Base-by-base conservation (phyloP, 2,888 invertebrate genomes). In the Deroplatys truncata region DNA sequence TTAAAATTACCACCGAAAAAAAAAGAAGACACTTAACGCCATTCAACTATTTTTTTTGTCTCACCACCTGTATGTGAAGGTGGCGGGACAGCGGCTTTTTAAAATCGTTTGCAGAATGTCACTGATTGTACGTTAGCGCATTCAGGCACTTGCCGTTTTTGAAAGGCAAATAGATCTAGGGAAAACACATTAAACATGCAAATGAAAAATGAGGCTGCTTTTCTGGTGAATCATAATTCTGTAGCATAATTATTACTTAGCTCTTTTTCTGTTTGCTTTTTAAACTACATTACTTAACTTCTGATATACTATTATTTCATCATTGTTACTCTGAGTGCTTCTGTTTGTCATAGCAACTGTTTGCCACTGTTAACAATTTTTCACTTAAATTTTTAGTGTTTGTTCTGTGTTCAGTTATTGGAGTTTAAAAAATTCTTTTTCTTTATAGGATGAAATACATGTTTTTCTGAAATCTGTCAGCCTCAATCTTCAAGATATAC, bases 401-500 rank as follows among this genome's bases (percentile, higher is more conserved):
- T n/a, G 0, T 20, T 72, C 20, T 72, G 5, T 72, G 20, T 4
- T 72, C 20, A 20, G 20, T 72, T 72, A 15, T 7, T 25, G 25
- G 16, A 7, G 25, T 9, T 72, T 25, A 35, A 20, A 31, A 35
- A 7, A 0, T 10, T 20, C 7, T 31, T 85, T 82, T 29, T 20
- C 0, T 86, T 72, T 29, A 31, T 43, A 87, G 87, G 87, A 87
- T 83, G 87, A 87, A 82, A 28, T 87, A 87, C 16, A 25, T 35
- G 35, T 28, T 35, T 7, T 82, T 83, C 28, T 87, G n/a, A 87
- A 28, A 35, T 87, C 87, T 35, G 5, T 87, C 13, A 87, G 87
- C 87, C 82, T n/a, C n/a, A 87, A 10, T 83, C 87, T 87, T 29
- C 87, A 87, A 31, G 87, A 83, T n/a, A 10, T 90, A 28, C 84